Conservation (phyloP, 2,113 vertebrate genomes). For the Oncorhynchus nerka region DNA sequence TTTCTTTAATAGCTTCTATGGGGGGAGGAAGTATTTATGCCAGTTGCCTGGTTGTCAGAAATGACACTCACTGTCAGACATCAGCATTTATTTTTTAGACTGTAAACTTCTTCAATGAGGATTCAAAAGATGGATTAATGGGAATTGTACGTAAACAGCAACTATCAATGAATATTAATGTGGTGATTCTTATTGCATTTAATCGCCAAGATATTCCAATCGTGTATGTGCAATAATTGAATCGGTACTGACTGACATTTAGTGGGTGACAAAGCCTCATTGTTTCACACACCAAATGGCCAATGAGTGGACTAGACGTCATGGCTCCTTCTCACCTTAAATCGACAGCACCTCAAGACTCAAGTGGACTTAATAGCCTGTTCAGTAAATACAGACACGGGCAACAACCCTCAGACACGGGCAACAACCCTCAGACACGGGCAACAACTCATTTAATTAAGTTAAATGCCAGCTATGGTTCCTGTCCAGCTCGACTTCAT, state of each 20-base stretch:
- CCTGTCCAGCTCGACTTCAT: constrained; percentile 5
- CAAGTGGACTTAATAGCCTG: neutral
- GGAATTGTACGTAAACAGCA: neutral
- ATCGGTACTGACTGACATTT: too few relatives aligned
- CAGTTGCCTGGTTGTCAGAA: constrained; percentile 22
- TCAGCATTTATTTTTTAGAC: constrained; percentile 7
- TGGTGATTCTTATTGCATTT: too few relatives aligned
- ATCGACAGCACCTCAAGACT: neutral
- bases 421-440: neutral
- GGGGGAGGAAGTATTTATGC: constrained; percentile 2
- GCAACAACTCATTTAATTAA: neutral
- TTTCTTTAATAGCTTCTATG: neutral
- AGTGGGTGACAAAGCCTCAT: neutral
- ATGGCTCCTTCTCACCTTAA: neutral
- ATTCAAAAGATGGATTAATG: neutral
- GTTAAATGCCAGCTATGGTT: constrained; percentile 2
- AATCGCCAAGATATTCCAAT: too few relatives aligned
- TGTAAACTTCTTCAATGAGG: neutral
- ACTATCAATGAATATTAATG: too few relatives aligned
- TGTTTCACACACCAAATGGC: neutral
- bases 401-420: neutral
- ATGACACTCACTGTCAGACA: constrained; percentile 7
- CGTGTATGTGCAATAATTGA: too few relatives aligned
- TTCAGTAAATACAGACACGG: neutral
- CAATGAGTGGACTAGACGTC: neutral